A percentile compares a stretch with the other conserved stretches of the same genome.
These are phyloP conservation scores for Pseudocheirus occidentalis DNA, from an alignment of 2,797 vertebrate species.

Conservation along the genomic window DNA sequence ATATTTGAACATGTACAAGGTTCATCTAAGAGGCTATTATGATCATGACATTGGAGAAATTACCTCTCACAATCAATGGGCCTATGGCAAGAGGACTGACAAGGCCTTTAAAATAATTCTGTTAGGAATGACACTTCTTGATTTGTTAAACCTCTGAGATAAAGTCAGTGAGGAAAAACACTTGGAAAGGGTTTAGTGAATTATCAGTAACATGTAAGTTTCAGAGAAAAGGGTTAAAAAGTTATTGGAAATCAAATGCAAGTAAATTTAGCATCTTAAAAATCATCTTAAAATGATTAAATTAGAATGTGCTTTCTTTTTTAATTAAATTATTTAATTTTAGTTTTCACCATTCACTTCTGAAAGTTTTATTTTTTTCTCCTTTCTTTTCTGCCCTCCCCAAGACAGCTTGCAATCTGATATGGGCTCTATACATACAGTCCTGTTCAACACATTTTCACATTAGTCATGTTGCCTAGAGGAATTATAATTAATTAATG, in stretches of 20 bases:
- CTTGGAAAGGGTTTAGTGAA: background rate
- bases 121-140: background rate
- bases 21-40: background rate
- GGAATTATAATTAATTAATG: no score
- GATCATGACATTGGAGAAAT: background rate
- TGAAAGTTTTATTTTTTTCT: no score
- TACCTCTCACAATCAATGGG: background rate
- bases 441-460: no score
- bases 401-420: no score
- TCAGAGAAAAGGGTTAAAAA: background rate
- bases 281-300: background rate
- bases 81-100: background rate
- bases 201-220: background rate
- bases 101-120: background rate
- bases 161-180: background rate
- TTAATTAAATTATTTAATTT: no score
- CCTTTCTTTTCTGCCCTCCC: no score
- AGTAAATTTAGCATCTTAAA: background rate
- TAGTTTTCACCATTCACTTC: no score
- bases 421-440: no score
- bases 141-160: background rate
- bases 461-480: no score
- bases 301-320: no score
- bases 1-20: background rate
- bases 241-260: background rate